These are phyloP conservation scores for Zaprionus africanus DNA, from an alignment of 1,140 invertebrate genomes.

Conservation along the genomic window DNA sequence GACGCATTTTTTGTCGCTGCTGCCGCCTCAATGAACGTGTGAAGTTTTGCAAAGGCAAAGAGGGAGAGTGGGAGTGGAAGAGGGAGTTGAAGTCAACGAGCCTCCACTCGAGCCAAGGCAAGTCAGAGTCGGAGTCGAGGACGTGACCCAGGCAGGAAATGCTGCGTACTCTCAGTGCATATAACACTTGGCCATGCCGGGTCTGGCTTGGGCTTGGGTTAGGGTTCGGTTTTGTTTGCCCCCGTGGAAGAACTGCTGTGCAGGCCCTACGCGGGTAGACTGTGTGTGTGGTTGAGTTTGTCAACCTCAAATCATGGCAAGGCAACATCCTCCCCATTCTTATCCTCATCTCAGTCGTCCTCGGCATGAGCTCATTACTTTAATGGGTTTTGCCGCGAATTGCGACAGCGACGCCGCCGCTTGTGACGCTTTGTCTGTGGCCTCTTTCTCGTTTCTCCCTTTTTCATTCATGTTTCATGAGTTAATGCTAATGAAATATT, in stretches of 20 bases:
- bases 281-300: conserved; percentile 48
- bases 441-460: conserved; percentile 22
- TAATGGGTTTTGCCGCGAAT: conserved; percentile 61
- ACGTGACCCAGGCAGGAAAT: conserved; percentile 58
- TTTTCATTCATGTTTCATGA: conserved; percentile 34
- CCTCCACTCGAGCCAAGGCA: neutral
- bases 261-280: neutral
- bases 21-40: conserved; percentile 48
- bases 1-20: conserved; percentile 55
- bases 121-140: conserved; percentile 17
- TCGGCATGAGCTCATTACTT: conserved; percentile 77
- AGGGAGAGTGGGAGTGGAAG: conserved; percentile 9
- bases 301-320: conserved; percentile 59
- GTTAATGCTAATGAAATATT: conserved; percentile 55
- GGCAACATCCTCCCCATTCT: conserved; percentile 31
- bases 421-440: conserved; percentile 28
- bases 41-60: conserved; percentile 28
- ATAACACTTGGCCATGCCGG: conserved; percentile 58
- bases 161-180: conserved; percentile 61
- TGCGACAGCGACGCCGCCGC: neutral
- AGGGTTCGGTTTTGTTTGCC: conserved; percentile 11
- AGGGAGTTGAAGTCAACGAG: neutral
- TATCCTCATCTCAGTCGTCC: neutral
- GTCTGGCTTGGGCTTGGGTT: neutral
- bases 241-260: neutral